Evolutionary conservation across 2,888 invertebrate species (phyloP).

Genomic region (Xylocampa areola): DNA sequence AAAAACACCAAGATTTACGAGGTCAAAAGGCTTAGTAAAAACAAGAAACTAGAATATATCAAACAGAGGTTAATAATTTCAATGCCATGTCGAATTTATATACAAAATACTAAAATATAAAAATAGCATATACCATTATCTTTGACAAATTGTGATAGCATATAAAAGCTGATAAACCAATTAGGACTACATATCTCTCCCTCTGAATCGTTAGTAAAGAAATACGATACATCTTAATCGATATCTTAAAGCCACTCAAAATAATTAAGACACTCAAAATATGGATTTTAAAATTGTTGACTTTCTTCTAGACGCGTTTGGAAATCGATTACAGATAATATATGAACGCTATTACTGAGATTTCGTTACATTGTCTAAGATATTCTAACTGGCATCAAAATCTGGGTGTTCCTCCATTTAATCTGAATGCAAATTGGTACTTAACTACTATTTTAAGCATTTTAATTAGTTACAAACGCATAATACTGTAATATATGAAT

Average conservation of each 20-base stretch:
- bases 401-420: conserved; percentile 58
- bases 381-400: conserved; percentile 26
- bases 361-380: conserved; percentile 40
- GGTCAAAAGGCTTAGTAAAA: neutral
- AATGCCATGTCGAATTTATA: neutral
- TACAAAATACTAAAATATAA: neutral
- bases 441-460: conserved; percentile 59
- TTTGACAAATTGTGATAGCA: conserved; percentile 8
- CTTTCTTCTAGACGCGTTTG: conserved; percentile 28
- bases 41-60: neutral
- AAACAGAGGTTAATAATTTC: neutral
- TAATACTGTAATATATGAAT: conserved; percentile 45
- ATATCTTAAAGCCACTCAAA: conserved; percentile 7
- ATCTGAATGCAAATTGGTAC: conserved; percentile 62
- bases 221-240: conserved; percentile 32
- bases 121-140: neutral
- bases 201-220: conserved; percentile 14
- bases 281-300: conserved; percentile 16
- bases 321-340: conserved; percentile 42
- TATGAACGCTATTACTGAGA: conserved; percentile 15
- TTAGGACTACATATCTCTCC: conserved; percentile 11
- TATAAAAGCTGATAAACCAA: conserved; percentile 20
- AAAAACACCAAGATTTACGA: too few species aligned
- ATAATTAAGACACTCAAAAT: conserved; percentile 7
- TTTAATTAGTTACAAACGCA: conserved; percentile 63